phyloP scores from a whole-genome alignment of 1,140 invertebrate species.

The Augochlora pura region DNA sequence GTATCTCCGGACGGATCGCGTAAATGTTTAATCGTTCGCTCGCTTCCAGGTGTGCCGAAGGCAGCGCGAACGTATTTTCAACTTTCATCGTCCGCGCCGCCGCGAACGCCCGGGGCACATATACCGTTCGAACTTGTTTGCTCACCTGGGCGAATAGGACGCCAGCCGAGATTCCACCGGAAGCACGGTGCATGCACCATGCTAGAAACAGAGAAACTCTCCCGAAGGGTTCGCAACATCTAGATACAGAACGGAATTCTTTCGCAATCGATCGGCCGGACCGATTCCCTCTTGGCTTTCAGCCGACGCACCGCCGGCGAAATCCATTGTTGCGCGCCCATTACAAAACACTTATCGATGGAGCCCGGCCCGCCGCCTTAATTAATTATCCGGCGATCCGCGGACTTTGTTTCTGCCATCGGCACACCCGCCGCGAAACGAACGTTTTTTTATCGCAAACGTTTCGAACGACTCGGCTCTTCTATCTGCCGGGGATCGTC shows the following conservation, averaged over 20 bases:
- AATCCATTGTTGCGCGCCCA: background rate
- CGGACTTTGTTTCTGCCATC: too few species aligned
- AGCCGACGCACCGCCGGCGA: too few species aligned
- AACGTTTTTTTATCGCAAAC: too few species aligned
- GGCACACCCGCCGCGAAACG: background rate
- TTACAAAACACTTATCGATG: background rate
- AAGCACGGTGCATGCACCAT: constrained; percentile 40
- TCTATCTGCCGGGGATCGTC: too few species aligned
- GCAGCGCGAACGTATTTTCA: background rate
- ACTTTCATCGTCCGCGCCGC: constrained; percentile 23
- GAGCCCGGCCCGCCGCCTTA: too few species aligned
- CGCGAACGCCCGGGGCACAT: background rate
- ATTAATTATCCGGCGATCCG: too few species aligned
- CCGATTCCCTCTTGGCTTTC: background rate
- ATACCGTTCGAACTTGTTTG: constrained; percentile 13
- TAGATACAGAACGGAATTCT: background rate
- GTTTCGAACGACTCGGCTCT: too few species aligned
- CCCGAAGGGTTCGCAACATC: constrained; percentile 4
- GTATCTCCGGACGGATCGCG: background rate
- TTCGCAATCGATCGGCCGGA: background rate
- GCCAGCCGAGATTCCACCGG: constrained; percentile 16
- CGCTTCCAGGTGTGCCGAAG: background rate
- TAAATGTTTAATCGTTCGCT: constrained; percentile 8
- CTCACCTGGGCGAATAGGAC: constrained; percentile 26
- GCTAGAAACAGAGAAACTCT: background rate